Conservation (phyloP, 1,140 invertebrate genomes). For the Thalassaphorura encarpata region DNA sequence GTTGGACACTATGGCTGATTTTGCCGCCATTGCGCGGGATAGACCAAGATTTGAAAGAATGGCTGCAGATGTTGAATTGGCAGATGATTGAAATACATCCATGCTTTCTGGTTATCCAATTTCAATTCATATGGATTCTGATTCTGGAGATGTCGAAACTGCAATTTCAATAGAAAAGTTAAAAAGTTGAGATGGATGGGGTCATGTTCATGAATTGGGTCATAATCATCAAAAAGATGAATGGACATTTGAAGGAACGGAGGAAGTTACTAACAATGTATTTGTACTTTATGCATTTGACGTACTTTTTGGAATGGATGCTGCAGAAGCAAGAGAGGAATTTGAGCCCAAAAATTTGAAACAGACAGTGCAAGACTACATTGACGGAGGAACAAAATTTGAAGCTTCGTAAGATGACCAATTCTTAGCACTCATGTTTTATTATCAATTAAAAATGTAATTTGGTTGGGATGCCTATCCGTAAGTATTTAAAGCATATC, state of each 20-base stretch:
- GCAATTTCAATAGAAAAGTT: conserved; percentile 8
- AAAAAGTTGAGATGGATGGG: conserved; percentile 7
- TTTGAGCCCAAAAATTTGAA: neutral
- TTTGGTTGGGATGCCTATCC: conserved; percentile 19
- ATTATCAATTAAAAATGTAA: conserved; percentile 11
- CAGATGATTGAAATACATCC: conserved; percentile 10
- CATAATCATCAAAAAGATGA: conserved; percentile 18
- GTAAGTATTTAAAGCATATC: conserved; percentile 13
- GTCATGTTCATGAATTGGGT: conserved; percentile 19
- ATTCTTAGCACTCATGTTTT: conserved; percentile 9
- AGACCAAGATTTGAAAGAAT: conserved; percentile 7
- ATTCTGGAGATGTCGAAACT: neutral
- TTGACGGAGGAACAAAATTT: neutral
- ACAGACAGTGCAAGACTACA: neutral
- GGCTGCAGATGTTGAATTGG: conserved; percentile 14
- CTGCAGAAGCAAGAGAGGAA: neutral
- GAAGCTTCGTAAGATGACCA: neutral
- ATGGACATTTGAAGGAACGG: conserved; percentile 11
- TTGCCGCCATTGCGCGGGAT: conserved; percentile 11
- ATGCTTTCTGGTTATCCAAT: conserved; percentile 19
- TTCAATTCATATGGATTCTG: neutral
- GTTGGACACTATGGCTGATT: conserved; percentile 18
- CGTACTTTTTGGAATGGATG: conserved; percentile 1
- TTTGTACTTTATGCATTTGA: conserved; percentile 13
- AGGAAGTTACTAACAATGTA: conserved; percentile 16